Evolutionary conservation across 2,113 vertebrate species (phyloP).

Genomic region (Cyphomyrus discorhynchus): DNA sequence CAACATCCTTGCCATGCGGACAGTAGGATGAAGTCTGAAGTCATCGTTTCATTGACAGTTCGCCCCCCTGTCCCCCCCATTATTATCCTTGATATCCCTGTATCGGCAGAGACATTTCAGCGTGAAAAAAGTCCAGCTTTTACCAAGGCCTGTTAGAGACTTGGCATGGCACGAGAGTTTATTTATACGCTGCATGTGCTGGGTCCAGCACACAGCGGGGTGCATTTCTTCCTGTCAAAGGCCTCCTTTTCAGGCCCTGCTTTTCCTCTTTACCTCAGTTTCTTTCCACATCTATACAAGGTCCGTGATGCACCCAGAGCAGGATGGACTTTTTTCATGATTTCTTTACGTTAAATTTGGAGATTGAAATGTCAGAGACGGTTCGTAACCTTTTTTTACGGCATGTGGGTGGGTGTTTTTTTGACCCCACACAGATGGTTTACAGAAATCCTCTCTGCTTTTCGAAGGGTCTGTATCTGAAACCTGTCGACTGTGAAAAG

Average conservation of each 20-base stretch:
- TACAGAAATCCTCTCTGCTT: background rate
- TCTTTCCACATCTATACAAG: conserved; percentile 44
- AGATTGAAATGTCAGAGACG: conserved; percentile 36
- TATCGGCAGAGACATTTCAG: conserved; percentile 48
- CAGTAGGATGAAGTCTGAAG: background rate
- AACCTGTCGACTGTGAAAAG: background rate
- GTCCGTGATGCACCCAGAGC: conserved; percentile 37
- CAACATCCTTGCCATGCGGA: background rate
- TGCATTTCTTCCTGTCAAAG: conserved; percentile 63
- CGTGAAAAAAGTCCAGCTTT: conserved; percentile 55
- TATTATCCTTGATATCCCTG: conserved; percentile 42
- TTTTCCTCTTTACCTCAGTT: conserved; percentile 36
- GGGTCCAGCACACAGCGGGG: conserved; percentile 62
- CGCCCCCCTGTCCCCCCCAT: conserved; percentile 37
- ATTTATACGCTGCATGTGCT: conserved; percentile 63
- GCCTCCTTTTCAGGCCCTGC: conserved; percentile 51
- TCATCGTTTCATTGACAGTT: conserved; percentile 31
- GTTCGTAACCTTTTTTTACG: background rate
- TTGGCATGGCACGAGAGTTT: conserved; percentile 56
- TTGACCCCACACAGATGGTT: background rate
- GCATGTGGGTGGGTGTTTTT: background rate
- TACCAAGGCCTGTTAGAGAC: conserved; percentile 51
- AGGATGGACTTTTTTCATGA: conserved; percentile 46
- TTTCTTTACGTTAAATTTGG: conserved; percentile 41
- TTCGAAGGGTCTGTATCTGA: background rate